Evolutionary conservation across 92 coral and sea anemone species (phyloP).

Genomic region (Nematostella vectensis): DNA sequence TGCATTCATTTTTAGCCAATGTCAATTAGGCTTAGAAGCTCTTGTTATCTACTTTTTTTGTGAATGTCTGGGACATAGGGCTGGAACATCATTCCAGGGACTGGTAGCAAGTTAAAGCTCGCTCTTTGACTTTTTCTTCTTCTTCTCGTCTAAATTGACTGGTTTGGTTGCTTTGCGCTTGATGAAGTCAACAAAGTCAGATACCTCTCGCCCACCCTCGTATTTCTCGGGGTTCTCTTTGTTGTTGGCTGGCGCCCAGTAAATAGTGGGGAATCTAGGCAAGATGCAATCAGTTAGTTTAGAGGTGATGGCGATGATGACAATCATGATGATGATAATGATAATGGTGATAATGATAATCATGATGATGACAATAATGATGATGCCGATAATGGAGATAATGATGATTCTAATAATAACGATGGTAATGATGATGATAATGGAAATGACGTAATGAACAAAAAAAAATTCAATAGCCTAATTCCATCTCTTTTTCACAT

Average conservation of each 20-base stretch:
- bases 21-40: no score
- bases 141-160: constrained; percentile 41
- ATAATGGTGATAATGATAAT: no score
- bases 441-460: background rate
- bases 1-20: no score
- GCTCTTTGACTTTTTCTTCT: constrained; percentile 38
- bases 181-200: constrained; percentile 72
- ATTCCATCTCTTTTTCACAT: no score
- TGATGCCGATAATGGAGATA: no score
- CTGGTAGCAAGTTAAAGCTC: background rate
- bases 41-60: no score
- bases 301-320: background rate
- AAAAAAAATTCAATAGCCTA: no score
- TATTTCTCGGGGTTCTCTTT: constrained; percentile 83
- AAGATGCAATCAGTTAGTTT: background rate
- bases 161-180: constrained; percentile 76
- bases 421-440: background rate
- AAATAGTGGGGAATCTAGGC: constrained; percentile 83
- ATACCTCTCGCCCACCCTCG: constrained; percentile 69
- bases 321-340: no score
- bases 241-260: constrained; percentile 83
- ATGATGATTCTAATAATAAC: no score
- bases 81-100: no score
- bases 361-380: no score
- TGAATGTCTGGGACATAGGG: no score